Conservation (phyloP, 2,113 vertebrate species). For the Anguilla japonica region DNA sequence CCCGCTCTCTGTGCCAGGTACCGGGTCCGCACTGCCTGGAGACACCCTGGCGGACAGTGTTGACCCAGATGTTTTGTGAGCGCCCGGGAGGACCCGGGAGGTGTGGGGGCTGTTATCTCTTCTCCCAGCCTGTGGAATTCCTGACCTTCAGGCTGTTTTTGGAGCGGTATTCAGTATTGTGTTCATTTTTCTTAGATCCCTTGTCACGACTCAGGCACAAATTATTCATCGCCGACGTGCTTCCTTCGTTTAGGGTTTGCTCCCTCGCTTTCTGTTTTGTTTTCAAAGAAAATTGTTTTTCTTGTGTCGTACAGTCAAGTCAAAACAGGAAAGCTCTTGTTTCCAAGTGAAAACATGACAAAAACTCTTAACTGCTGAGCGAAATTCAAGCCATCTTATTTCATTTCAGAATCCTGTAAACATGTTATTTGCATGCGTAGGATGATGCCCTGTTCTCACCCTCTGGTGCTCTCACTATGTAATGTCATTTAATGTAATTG, state of each 20-base stretch:
- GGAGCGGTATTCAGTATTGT: slow-evolving; percentile 54
- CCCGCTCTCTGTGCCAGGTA: slow-evolving; percentile 44
- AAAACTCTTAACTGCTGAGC: not conserved
- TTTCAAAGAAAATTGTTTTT: slow-evolving; percentile 12
- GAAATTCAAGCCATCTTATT: not conserved
- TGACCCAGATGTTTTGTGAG: slow-evolving; percentile 64
- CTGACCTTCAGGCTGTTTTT: slow-evolving; percentile 62
- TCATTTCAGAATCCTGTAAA: not conserved
- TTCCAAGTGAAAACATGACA: not conserved
- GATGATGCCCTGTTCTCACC: no score
- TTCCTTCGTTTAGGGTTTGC: not conserved
- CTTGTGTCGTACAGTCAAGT: not conserved
- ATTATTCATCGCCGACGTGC: not conserved
- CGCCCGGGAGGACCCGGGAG: slow-evolving; percentile 39
- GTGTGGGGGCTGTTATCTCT: slow-evolving; percentile 65
- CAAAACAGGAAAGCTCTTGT: not conserved
- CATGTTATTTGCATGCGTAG: not conserved
- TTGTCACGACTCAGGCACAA: slow-evolving; percentile 3
- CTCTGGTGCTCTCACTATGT: no score
- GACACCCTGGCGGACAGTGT: slow-evolving; percentile 30
- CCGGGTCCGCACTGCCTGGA: slow-evolving; percentile 3
- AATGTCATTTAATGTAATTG: not conserved
- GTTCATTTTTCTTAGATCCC: slow-evolving; percentile 17
- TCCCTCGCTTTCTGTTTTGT: not conserved
- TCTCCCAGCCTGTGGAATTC: slow-evolving; percentile 60